Base-by-base conservation (phyloP, 2,888 invertebrate species). In the Euspilapteryx auroguttella region DNA sequence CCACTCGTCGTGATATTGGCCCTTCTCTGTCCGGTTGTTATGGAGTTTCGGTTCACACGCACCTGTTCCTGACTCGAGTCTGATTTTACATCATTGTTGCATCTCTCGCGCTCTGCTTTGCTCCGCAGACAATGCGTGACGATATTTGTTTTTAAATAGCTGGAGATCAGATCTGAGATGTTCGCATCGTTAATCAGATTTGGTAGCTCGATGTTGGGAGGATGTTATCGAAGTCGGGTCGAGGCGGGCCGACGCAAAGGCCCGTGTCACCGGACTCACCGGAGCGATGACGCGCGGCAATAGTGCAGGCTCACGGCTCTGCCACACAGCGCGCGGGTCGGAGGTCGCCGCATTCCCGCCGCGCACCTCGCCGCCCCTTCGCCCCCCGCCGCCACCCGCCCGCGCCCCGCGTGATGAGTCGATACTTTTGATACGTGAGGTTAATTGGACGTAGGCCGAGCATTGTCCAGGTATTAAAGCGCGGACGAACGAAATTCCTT, bases 361-460 rank as follows among this genome's bases (percentile, higher is more conserved):
- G 44, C 42, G 47, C 51, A 59, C 56, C 50, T 57, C 53, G 41
- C 41, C 36, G 37, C 33, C 39, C 51, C 48, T 51, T 48, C 48
- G 49, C 38, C 30, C 29, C 30, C 35, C 28, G 22, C 6, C 14
- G n/a, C 28, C 14, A n/a, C 25, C 14, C 25, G 25, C 25, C 28
- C 11, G 21, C 25, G 7, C 10, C 24, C 2, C 24, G n/a, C 9
- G 64, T 56, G 51, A 63, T 69, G 68, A 68, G 65, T 62, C 41
- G 51, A 55, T 53, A 63, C 61, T 65, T 66, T 47, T 57, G 54
- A 63, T 58, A 55, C 64, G 50, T 52, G 59, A 69, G 66, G 68
- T 69, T 71, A 71, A 68, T 71, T 69, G 71, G 65, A 68, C 63
- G 58, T 55, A 55, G 52, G 49, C 57, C 55, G 54, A 44, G 56